Conservation (phyloP, 1,140 invertebrate species). For the Eumeta japonica region DNA sequence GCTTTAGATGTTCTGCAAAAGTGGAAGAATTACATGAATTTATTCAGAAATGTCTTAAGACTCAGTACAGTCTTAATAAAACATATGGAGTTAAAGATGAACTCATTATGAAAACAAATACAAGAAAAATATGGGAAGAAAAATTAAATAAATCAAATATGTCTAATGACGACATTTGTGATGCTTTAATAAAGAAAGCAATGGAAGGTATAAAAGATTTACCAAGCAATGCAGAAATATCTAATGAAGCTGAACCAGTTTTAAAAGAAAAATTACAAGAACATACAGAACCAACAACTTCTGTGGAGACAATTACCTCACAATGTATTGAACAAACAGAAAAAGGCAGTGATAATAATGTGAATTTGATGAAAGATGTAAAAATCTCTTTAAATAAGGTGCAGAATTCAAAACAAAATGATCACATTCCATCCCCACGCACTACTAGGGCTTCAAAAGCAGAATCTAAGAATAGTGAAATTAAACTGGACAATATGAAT, state of each 20-base stretch:
- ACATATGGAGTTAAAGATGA: constrained; percentile 25
- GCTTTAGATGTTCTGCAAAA: constrained; percentile 53
- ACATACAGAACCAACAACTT: not conserved
- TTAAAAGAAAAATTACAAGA: constrained; percentile 7
- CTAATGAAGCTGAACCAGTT: constrained; percentile 11
- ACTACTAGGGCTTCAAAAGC: no score
- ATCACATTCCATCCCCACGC: no score
- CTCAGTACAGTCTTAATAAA: constrained; percentile 34
- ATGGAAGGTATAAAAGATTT: constrained; percentile 43
- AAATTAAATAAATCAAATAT: constrained; percentile 47
- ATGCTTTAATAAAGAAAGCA: constrained; percentile 48
- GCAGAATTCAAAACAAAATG: no score
- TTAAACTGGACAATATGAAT: not conserved
- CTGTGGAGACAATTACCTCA: no score
- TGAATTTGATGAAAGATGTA: no score
- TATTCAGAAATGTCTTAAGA: constrained; percentile 46
- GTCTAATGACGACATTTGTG: constrained; percentile 51
- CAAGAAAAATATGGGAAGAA: constrained; percentile 39
- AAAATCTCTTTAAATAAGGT: no score
- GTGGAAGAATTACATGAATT: constrained; percentile 52
- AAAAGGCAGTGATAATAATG: no score
- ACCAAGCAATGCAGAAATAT: constrained; percentile 14
- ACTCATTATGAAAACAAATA: constrained; percentile 24
- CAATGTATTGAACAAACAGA: no score
- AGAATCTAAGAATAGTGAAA: no score